A percentile compares a stretch with the other conserved stretches of the same genome.
Conservation (phyloP, 2,797 vertebrate species). For the Cuculus canorus region DNA sequence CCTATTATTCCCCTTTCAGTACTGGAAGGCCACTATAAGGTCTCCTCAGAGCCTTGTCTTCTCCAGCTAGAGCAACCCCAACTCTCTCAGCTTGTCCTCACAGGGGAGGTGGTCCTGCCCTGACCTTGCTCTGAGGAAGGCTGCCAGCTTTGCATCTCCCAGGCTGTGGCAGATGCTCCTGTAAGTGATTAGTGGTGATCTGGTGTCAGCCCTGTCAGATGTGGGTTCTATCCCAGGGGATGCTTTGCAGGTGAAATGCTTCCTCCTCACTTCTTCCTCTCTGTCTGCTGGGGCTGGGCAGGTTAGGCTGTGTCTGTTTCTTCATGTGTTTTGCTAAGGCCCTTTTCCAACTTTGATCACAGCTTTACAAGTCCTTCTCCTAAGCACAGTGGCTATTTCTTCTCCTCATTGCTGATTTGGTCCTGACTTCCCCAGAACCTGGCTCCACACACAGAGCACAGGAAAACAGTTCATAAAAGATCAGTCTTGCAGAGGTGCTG, state of each 20-base stretch:
- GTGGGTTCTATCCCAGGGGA: neutral
- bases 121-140: neutral
- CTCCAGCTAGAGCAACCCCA: too few relatives aligned
- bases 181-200: neutral
- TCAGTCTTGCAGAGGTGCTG: neutral
- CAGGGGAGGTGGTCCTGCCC: too few relatives aligned
- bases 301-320: accelerated
- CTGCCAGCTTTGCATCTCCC: neutral
- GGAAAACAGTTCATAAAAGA: neutral
- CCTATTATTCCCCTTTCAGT: too few relatives aligned
- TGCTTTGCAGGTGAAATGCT: neutral
- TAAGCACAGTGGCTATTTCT: neutral
- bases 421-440: neutral
- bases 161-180: neutral
- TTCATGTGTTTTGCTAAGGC: neutral
- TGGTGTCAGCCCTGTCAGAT: neutral
- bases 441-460: neutral
- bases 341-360: accelerated
- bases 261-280: neutral
- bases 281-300: neutral
- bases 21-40: too few relatives aligned
- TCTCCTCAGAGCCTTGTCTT: too few relatives aligned
- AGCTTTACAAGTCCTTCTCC: neutral
- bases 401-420: neutral
- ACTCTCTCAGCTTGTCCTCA: too few relatives aligned